These are phyloP conservation scores for Catocala nupta DNA, from an alignment of 2,888 invertebrate species.

Conservation along the genomic window DNA sequence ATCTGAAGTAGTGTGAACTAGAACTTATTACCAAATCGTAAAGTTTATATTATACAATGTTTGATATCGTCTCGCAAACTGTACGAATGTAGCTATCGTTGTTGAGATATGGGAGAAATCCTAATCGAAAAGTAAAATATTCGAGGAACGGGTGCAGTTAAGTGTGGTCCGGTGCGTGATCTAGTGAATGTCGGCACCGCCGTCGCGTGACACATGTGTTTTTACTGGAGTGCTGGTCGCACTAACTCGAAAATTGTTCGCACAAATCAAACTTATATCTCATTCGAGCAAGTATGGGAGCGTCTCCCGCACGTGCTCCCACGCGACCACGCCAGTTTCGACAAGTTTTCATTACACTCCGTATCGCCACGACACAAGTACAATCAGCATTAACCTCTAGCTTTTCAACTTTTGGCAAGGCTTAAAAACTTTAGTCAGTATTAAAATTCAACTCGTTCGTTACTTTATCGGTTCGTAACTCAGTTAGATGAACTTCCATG, in stretches of 20 bases:
- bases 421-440: constrained; percentile 48
- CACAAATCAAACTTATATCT: neutral
- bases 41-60: no score
- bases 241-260: no score
- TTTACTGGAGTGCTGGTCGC: neutral
- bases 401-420: constrained; percentile 19
- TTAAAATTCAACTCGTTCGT: constrained; percentile 69
- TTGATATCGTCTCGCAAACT: no score
- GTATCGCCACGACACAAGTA: no score
- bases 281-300: no score
- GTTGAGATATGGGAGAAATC: constrained; percentile 15
- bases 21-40: no score
- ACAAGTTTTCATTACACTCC: no score
- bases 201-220: no score
- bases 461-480: constrained; percentile 72
- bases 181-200: constrained; percentile 56
- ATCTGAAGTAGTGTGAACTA: no score
- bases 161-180: constrained; percentile 63
- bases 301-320: no score
- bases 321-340: no score
- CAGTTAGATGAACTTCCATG: constrained; percentile 69
- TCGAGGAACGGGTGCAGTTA: constrained; percentile 65
- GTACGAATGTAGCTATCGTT: no score
- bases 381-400: constrained; percentile 48
- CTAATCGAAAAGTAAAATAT: constrained; percentile 53